Base-by-base conservation (phyloP, 2,888 invertebrate species). In the Tridacna gigas region DNA sequence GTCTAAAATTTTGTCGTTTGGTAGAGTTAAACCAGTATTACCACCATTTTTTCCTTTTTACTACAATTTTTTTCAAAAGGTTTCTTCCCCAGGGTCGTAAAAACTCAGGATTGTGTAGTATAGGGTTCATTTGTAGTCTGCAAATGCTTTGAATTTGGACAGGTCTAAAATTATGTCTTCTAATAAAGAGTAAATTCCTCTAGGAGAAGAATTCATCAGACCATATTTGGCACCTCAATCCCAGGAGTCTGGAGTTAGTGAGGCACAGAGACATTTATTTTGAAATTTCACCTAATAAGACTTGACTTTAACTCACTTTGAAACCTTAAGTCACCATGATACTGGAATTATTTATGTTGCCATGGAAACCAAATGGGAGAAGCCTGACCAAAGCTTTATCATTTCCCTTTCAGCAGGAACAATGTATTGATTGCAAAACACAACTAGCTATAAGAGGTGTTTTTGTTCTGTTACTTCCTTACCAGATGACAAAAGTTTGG, bases 261-360 rank as follows among this genome's bases (percentile, higher is more conserved):
- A 56, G 56, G 3, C 9, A 3, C 2, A 15, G 22, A 51, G 51
- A 51, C 73, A 73, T 56, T 77, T 83, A 83, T 83, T 83, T 79
- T 79, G 61, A 77, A 83, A 79, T 65, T 66, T 66, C 60, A 66
- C 80, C 77, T 77, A 83, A 80, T 77, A 79, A 77, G 74, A 80
- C 80, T 73, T 69, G 80, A 83, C 83, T 83, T 83, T 83, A 66
- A 80, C 83, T 79, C 83, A 77, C 80, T 77, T 77, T 25, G 48
- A 48, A 79, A 77, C 61, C 63, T 71, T 61, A 74, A 81, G 73
- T 83, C 74, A 78, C 78, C 76, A 74, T 77, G 74, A 82, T 82
- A 81, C 67, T 63, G 66, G 73, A 84, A 82, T 79, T 83, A 79
- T 80, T 82, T 83, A 73, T 47, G 83, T 86, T 77, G 26, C 81